Evolutionary conservation across 2,797 vertebrate species (phyloP).

Genomic region (Enteromius thamalakanensis): DNA sequence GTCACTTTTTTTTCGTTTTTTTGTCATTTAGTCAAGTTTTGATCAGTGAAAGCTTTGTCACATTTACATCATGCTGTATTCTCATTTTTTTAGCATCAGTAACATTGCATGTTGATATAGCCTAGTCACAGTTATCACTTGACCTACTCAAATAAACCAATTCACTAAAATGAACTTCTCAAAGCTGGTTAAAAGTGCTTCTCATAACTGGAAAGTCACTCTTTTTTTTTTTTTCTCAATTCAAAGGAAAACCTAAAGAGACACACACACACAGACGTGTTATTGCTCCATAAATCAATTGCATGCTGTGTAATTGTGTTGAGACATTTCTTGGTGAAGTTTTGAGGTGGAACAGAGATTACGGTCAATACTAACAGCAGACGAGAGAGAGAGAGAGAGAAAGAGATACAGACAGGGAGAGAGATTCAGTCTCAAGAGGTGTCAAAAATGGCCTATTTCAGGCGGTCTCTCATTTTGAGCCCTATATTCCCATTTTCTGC

Average conservation of each 20-base stretch:
- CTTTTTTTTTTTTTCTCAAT: background rate
- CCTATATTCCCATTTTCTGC: background rate
- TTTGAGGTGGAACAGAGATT: constrained; percentile 1
- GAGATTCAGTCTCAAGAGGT: constrained; percentile 6
- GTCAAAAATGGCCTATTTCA: constrained; percentile 12
- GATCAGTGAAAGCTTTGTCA: background rate
- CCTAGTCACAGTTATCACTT: too few relatives aligned
- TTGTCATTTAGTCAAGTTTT: too few relatives aligned
- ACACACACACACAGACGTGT: background rate
- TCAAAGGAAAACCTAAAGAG: background rate
- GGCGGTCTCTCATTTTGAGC: constrained; percentile 9
- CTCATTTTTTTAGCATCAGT: background rate
- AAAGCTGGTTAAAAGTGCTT: background rate
- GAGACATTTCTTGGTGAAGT: background rate
- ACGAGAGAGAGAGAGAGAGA: background rate
- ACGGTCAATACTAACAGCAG: constrained; percentile 15
- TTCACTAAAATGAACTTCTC: background rate
- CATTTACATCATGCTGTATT: background rate
- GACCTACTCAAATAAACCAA: background rate
- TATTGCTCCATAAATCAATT: constrained; percentile 17
- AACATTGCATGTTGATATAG: too few relatives aligned
- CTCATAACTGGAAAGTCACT: background rate
- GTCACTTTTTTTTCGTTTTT: too few relatives aligned
- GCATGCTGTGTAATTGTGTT: constrained; percentile 17
- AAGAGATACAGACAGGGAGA: too few relatives aligned